Base-by-base conservation (phyloP, 2,888 invertebrate genomes). In the Aradus depressus region DNA sequence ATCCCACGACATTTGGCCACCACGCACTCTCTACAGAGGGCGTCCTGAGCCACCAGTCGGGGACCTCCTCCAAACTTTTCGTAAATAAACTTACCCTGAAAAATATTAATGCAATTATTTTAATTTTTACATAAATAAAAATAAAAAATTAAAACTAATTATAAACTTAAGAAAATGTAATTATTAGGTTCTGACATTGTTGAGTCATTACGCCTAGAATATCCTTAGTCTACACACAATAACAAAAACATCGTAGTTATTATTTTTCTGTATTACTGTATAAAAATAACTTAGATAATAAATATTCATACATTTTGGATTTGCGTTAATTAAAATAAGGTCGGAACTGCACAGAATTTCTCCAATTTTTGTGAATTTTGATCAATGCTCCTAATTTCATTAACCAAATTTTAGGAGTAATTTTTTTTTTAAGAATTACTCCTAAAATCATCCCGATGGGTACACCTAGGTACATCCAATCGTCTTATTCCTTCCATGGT, bases 1-100 rank as follows among this genome's bases (percentile, higher is more conserved):
- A 72, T 65, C 38, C 68, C 61, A 45, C 65, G 66, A 58, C 74
- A 75, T 41, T 70, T 68, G 39, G 66, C 65, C 47, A 65, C 65
- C 0, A 76, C 74, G 63, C 77, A 77, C 31, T 64, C 60, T 39
- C 64, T 62, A 51, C 70, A 70, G 2, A 68, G 55, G 16, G 64
- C 64, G 50, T 63, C 61, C 41, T 64, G 59, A 52, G 65, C 63
- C 26, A 44, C 60, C 22, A 75, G 63, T 50, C 71, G 65, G 3
- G 72, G 69, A 0, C 70, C 70, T 2, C 72, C 72, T 3, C 66
- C 64, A 62, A 70, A 74, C 50, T 66, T 67, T 4, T 64, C 62
- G 60, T 68, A 74, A 14, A 75, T 60, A 22, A 67, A 58, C 23
- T 71, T 66, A 1, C 72, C 73, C 64, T 66, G 43, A 22, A 53